These are phyloP conservation scores for Toxostoma redivivum DNA, from an alignment of 2,113 vertebrate species.

Conservation along the genomic window DNA sequence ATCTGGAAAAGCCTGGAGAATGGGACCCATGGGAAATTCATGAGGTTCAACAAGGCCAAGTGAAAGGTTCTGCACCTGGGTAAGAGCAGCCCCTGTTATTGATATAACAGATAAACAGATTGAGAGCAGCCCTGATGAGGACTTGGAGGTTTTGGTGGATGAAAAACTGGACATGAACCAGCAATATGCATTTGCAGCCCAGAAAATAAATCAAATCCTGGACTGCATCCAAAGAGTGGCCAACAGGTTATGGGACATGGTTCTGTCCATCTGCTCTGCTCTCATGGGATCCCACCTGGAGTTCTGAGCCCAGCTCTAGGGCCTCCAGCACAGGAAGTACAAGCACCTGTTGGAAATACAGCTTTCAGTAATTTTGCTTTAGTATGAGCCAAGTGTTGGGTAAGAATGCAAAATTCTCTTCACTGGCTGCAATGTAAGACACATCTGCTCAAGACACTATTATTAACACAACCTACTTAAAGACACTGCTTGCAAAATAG, in stretches of 20 bases:
- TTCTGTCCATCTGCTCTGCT: not conserved
- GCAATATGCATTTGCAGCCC: accelerated
- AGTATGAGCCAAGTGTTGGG: not conserved
- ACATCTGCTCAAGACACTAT: not conserved
- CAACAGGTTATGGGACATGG: not conserved
- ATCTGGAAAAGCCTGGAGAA: not conserved
- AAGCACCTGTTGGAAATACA: not conserved
- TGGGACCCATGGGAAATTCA: not conserved
- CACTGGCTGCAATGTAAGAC: not conserved
- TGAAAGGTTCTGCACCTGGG: accelerated
- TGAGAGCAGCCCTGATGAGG: not conserved
- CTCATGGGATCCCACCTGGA: not conserved
- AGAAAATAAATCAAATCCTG: accelerated
- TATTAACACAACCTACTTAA: not conserved
- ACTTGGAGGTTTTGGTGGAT: not conserved
- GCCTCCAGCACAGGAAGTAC: not conserved
- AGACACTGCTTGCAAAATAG: not conserved
- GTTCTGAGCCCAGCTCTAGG: accelerated
- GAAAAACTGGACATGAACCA: not conserved
- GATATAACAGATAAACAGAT: not conserved
- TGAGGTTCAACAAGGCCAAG: not conserved
- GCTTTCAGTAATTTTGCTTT: not conserved
- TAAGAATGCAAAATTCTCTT: not conserved
- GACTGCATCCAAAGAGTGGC: not conserved
- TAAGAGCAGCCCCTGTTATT: accelerated